Evolutionary conservation across 2,113 vertebrate genomes (phyloP).

Genomic region (Tragelaphus scriptus): DNA sequence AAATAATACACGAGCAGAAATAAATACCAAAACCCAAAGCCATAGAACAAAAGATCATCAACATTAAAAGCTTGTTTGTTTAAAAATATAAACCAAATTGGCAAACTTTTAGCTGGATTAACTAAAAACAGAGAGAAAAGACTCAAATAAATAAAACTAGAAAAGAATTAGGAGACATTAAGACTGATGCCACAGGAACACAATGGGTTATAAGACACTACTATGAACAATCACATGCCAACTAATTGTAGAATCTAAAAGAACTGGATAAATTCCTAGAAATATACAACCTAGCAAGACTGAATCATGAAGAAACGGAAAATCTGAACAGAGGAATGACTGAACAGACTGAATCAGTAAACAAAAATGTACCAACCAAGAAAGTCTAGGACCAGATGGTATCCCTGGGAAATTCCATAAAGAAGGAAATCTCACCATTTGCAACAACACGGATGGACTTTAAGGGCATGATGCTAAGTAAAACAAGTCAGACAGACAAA

Average conservation of each 20-base stretch:
- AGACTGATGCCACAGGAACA: not conserved
- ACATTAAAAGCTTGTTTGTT: not conserved
- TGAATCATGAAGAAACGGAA: not conserved
- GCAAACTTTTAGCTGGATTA: not conserved
- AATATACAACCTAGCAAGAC: not conserved
- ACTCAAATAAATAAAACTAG: not conserved
- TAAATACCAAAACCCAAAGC: not conserved
- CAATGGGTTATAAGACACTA: not conserved
- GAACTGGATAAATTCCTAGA: not conserved
- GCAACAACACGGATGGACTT: not conserved
- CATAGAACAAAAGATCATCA: not conserved
- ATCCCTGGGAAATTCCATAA: not conserved
- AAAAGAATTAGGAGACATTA: not conserved
- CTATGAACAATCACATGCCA: not conserved
- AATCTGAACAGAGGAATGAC: not conserved
- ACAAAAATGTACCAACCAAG: not conserved
- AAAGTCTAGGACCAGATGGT: not conserved
- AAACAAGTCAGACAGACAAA: not conserved
- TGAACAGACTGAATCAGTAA: not conserved
- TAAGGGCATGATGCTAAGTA: not conserved
- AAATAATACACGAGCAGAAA: not conserved
- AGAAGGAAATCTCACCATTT: not conserved
- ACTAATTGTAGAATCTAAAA: not conserved
- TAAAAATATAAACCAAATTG: not conserved
- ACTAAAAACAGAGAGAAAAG: not conserved